Conservation (phyloP, 2,797 vertebrate species). For the Xyrichtys novacula region DNA sequence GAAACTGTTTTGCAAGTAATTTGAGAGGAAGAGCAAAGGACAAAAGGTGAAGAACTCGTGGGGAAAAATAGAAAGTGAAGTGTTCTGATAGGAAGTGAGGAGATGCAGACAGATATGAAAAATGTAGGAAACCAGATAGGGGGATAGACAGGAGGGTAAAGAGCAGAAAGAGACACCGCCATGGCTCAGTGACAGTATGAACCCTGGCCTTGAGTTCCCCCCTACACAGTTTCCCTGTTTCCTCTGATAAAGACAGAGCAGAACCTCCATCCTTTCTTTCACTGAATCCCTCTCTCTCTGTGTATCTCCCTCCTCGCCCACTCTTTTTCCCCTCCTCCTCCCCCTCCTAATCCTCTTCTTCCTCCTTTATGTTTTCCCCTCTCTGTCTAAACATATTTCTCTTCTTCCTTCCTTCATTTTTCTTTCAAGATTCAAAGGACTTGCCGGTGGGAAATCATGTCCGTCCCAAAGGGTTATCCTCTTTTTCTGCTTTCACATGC, state of each 20-base stretch:
- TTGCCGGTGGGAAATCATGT: conserved; percentile 55
- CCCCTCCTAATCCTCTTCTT: conserved; percentile 19
- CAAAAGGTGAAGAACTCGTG: conserved; percentile 6
- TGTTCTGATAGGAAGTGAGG: conserved; percentile 6
- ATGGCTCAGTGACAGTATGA: conserved; percentile 44
- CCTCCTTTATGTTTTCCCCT: neutral
- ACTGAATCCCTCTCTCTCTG: conserved; percentile 40
- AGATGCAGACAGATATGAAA: conserved; percentile 41
- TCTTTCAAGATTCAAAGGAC: conserved; percentile 33
- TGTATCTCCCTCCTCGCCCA: conserved; percentile 7
- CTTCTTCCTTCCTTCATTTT: conserved; percentile 20
- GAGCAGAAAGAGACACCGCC: conserved; percentile 18
- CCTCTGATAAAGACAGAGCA: conserved; percentile 60
- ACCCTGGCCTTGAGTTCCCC: conserved; percentile 31
- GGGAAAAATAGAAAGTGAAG: conserved; percentile 14
- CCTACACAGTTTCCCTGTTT: conserved; percentile 46
- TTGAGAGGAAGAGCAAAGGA: conserved; percentile 30
- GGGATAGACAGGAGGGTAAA: conserved; percentile 1
- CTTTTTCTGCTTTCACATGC: conserved; percentile 28
- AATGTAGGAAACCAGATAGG: conserved; percentile 2
- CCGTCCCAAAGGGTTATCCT: conserved; percentile 21
- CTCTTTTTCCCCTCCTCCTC: conserved; percentile 15
- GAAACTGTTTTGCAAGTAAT: conserved; percentile 43
- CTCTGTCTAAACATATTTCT: conserved; percentile 15
- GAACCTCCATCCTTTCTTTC: conserved; percentile 38